A percentile compares a stretch with the other conserved stretches of the same genome.
phyloP scores from a whole-genome alignment of 1,140 invertebrate genomes.

The Scylla paramamosain region DNA sequence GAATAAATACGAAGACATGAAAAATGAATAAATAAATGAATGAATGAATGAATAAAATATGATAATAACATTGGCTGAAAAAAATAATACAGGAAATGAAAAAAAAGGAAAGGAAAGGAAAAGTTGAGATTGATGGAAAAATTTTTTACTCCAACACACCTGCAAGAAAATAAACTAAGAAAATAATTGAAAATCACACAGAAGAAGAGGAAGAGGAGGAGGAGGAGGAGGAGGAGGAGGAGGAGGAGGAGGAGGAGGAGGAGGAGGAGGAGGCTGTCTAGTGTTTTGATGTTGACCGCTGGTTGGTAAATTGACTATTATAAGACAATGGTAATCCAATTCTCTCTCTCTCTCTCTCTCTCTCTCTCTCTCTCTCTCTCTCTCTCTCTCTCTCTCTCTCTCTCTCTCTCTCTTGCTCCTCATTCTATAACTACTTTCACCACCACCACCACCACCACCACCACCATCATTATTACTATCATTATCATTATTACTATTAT shows the following conservation, averaged over 20 bases:
- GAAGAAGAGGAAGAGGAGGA: neutral
- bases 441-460: no score
- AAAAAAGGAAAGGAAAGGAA: no score
- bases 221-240: neutral
- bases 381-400: neutral
- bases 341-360: constrained; percentile 11
- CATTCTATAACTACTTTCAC: neutral
- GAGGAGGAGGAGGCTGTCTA: neutral
- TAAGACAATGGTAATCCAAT: constrained; percentile 9
- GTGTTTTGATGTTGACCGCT: constrained; percentile 12
- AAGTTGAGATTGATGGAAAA: no score
- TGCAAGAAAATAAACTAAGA: no score
- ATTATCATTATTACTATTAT: neutral
- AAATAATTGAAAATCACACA: no score
- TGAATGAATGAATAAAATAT: no score
- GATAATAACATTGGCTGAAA: no score
- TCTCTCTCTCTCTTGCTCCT: neutral
- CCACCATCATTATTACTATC: neutral
- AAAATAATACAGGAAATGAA: no score
- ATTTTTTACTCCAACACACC: no score
- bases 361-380: neutral
- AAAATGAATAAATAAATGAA: neutral
- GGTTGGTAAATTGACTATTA: neutral
- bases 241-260: neutral
- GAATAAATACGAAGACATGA: neutral